These are phyloP conservation scores for Phanerotoma sp. DNA, from an alignment of 2,888 invertebrate genomes.

Conservation along the genomic window DNA sequence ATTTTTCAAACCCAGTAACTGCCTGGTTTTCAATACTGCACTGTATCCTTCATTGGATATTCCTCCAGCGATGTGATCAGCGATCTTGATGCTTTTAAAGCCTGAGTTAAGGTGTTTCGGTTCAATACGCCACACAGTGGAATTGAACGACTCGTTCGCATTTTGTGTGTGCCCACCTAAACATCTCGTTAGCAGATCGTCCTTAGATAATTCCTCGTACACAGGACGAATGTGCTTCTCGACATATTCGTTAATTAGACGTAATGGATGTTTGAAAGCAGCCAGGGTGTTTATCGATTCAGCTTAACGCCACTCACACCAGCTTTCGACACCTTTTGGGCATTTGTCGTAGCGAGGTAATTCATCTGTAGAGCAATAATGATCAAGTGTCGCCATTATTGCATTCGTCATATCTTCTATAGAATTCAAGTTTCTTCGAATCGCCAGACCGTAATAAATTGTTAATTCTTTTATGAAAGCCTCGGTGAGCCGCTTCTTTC, in stretches of 20 bases:
- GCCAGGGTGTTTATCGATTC: slow-evolving; percentile 10
- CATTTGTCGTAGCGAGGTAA: slow-evolving; percentile 22
- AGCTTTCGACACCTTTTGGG: slow-evolving; percentile 20
- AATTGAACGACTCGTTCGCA: too few species aligned
- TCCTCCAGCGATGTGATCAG: slow-evolving; percentile 24
- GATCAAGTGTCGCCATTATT: slow-evolving; percentile 22
- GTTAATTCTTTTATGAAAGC: slow-evolving; percentile 20
- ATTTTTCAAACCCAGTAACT: slow-evolving; percentile 3
- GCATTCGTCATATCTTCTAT: slow-evolving; percentile 23
- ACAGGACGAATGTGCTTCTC: too few species aligned
- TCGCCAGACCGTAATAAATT: slow-evolving; percentile 24
- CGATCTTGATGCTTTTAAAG: too few species aligned
- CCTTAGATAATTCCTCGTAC: too few species aligned
- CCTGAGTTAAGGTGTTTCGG: too few species aligned
- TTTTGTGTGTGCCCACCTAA: too few species aligned
- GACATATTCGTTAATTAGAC: neutral
- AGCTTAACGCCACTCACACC: slow-evolving; percentile 26
- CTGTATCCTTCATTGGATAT: slow-evolving; percentile 20
- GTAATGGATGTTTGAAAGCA: slow-evolving; percentile 15
- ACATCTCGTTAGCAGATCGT: too few species aligned
- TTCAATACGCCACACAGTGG: too few species aligned
- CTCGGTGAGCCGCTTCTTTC: slow-evolving; percentile 20
- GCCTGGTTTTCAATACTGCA: slow-evolving; percentile 18
- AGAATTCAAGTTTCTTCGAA: slow-evolving; percentile 21
- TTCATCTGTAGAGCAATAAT: slow-evolving; percentile 24